Base-by-base conservation (phyloP, 2,113 vertebrate genomes). In the Paramormyrops kingsleyae region DNA sequence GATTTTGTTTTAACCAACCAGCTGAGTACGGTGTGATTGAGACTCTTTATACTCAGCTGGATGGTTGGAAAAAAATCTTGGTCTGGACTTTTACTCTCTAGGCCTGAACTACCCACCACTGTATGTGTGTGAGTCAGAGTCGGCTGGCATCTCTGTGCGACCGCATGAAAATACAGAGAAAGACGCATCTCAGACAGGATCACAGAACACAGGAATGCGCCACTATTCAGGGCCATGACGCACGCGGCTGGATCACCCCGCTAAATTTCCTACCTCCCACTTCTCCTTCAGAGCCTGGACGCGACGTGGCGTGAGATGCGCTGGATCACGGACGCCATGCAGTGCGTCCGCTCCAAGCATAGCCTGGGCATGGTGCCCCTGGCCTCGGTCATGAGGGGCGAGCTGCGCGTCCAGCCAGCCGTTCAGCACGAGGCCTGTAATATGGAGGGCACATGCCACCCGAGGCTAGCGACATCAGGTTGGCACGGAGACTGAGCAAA, bases 311-410 rank as follows among this genome's bases (percentile, higher is more conserved):
- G 94, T n/a, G 93, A 94, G 7, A 93, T 94, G 24, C 94, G 96
- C 35, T 96, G 96, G 96, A 95, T 96, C 59, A 95, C 95, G 94
- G 96, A 96, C 89, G 96, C 94, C 35, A 93, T 96, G 15, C 95
- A 96, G 89, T 95, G 95, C 21, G 95, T 96, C 12, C 93, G 96
- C 7, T 95, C 95, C 83, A 95, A 93, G 59, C 95, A 96, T 90
- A 94, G 93, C 91, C 93, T 94, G 80, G 94, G 95, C n/a, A 95
- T 94, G 0, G 95, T 94, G 80, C 95, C 94, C 31, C 92, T 96
- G 0, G 94, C 94, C 46, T 91, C 94, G 90, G 94, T 96, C 92
- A 95, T 96, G 95, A 95, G 94, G 27, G 95, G 94, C 52, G 93
- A 93, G 70, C 93, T 92, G 0, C 92, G 93, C 0, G 92, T 92